Conservation (phyloP, 1,140 invertebrate genomes). For the Drosophila lini region DNA sequence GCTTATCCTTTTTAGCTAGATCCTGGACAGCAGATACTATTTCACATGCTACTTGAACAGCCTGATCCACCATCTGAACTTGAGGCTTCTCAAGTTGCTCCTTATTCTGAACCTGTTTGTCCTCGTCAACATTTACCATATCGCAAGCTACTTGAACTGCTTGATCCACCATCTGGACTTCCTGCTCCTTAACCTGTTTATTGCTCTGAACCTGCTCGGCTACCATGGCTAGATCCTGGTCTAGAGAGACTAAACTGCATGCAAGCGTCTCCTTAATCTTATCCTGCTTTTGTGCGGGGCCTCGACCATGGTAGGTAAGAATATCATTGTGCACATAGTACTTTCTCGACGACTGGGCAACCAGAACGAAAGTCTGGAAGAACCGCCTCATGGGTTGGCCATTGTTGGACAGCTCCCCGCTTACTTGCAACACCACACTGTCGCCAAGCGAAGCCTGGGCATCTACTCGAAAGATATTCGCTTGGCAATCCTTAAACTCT, state of each 20-base stretch:
- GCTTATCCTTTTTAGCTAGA: not conserved
- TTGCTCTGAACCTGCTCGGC: slow-evolving; percentile 85
- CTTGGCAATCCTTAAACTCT: slow-evolving; percentile 98
- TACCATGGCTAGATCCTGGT: slow-evolving; percentile 89
- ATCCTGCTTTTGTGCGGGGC: not conserved
- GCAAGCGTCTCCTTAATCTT: slow-evolving; percentile 86
- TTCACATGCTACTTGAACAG: not conserved
- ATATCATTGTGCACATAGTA: slow-evolving; percentile 99
- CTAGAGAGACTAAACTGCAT: not conserved
- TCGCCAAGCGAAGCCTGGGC: slow-evolving; percentile 95
- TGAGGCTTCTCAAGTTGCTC: not conserved
- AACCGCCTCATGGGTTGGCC: slow-evolving; percentile 98
- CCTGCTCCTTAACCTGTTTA: not conserved
- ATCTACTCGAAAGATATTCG: slow-evolving; percentile 98
- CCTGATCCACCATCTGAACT: not conserved
- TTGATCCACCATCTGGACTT: not conserved
- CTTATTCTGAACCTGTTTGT: slow-evolving; percentile 84
- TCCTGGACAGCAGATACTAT: not conserved
- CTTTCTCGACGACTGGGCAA: slow-evolving; percentile 96
- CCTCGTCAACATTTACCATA: slow-evolving; percentile 24
- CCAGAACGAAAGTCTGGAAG: slow-evolving; percentile 98
- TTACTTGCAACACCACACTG: slow-evolving; percentile 98
- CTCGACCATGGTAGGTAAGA: slow-evolving; percentile 85
- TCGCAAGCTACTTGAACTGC: not conserved
- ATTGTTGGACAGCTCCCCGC: slow-evolving; percentile 97